phyloP scores from a whole-genome alignment of 2,888 invertebrate species.

The Geophilus truncorum region DNA sequence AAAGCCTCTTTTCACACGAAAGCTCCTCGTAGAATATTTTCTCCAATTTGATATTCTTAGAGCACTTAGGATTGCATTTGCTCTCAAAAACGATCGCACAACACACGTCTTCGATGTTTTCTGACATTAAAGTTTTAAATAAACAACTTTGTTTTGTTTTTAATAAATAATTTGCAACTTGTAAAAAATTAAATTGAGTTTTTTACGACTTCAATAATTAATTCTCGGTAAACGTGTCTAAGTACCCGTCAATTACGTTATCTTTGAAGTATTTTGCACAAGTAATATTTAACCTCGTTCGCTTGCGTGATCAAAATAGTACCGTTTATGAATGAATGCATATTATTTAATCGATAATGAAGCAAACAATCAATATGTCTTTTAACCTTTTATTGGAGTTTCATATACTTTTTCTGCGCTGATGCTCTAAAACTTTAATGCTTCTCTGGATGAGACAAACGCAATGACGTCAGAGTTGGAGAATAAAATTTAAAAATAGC shows the following conservation, averaged over 20 bases:
- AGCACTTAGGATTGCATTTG: neutral
- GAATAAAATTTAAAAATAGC: neutral
- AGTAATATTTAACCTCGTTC: neutral
- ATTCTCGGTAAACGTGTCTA: no score
- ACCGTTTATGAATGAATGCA: neutral
- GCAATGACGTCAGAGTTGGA: neutral
- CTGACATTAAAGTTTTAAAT: neutral
- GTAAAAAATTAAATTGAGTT: no score
- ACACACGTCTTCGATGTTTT: neutral
- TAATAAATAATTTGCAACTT: no score
- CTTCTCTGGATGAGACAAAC: neutral
- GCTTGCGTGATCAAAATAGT: neutral
- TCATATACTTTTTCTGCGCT: neutral
- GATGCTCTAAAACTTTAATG: neutral
- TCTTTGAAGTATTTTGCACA: no score
- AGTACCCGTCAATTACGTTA: no score
- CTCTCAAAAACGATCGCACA: neutral
- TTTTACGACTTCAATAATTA: no score
- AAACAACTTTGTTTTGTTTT: neutral
- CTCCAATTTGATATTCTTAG: slow-evolving; percentile 22
- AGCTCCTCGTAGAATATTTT: slow-evolving; percentile 18
- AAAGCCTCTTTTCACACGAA: neutral
- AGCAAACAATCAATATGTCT: neutral
- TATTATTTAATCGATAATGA: neutral
- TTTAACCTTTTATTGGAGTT: neutral